Percentiles rank a stretch among this genome's conserved stretches.
phyloP scores from a whole-genome alignment of 2,888 invertebrate species.

The Acrobasis suavella region DNA sequence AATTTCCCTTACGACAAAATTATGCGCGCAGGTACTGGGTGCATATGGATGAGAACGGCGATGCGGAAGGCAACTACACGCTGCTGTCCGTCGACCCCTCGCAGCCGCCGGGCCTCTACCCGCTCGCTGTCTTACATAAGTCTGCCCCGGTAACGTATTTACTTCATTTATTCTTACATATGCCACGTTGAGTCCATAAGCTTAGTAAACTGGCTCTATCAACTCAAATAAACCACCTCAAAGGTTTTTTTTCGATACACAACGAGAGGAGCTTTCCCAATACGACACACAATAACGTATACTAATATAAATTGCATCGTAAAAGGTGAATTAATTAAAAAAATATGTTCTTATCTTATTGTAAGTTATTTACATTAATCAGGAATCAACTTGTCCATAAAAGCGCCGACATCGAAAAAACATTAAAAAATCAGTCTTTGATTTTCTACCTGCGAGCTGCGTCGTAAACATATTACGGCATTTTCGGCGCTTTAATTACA shows the following conservation, averaged over 20 bases:
- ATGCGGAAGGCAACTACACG: constrained; percentile 97
- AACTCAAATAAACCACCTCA: no score
- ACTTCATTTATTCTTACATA: neutral
- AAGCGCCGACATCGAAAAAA: neutral
- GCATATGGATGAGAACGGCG: constrained; percentile 96
- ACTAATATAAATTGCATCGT: no score
- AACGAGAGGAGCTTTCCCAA: no score
- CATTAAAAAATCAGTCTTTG: neutral
- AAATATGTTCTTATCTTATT: no score
- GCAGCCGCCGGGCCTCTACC: constrained; percentile 87
- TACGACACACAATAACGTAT: no score
- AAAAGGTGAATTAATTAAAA: no score
- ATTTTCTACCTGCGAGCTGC: neutral
- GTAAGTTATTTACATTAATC: no score
- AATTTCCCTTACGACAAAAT: constrained; percentile 10
- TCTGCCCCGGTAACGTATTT: constrained; percentile 87
- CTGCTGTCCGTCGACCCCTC: constrained; percentile 84
- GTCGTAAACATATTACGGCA: neutral
- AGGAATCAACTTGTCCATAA: no score
- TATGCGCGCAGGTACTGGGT: constrained; percentile 88
- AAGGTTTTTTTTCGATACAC: no score
- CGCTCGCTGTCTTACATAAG: constrained; percentile 88
- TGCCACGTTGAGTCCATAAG: no score
- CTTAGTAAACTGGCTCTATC: no score
- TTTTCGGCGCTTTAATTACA: neutral